Conservation (phyloP, 2,888 invertebrate genomes). For the Drosophila buzzatii region DNA sequence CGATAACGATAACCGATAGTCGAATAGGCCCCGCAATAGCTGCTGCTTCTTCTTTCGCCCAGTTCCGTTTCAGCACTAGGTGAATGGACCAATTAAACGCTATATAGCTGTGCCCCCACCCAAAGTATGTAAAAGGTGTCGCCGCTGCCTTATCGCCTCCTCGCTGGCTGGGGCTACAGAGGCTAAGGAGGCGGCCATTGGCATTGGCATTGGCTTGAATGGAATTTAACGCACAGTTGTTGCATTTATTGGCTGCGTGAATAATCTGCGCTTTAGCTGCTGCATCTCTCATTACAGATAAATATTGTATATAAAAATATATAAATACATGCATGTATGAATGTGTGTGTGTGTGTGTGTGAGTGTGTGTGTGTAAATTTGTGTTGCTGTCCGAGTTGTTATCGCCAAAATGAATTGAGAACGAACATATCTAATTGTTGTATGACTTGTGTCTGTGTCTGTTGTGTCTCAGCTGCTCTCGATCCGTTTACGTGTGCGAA, state of each 20-base stretch:
- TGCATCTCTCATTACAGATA: background rate
- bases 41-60: background rate
- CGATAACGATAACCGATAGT: constrained; percentile 2
- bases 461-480: background rate
- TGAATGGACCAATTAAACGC: constrained; percentile 63
- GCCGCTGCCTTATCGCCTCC: constrained; percentile 30
- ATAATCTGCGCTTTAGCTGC: background rate
- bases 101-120: background rate
- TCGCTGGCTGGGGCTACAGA: background rate
- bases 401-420: constrained; percentile 26
- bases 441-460: background rate
- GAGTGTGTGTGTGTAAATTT: constrained; percentile 16
- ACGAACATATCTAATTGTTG: background rate
- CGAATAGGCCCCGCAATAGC: background rate
- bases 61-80: constrained; percentile 47
- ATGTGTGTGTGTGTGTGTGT: background rate
- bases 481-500: background rate
- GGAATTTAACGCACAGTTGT: constrained; percentile 26
- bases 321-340: background rate
- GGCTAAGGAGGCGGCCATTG: constrained; percentile 38
- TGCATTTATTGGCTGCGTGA: constrained; percentile 20
- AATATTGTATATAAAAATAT: background rate
- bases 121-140: constrained; percentile 16
- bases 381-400: constrained; percentile 24
- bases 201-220: constrained; percentile 12